These are phyloP conservation scores for Chydorus sphaericus DNA, from an alignment of 2,888 invertebrate species.

Conservation along the genomic window DNA sequence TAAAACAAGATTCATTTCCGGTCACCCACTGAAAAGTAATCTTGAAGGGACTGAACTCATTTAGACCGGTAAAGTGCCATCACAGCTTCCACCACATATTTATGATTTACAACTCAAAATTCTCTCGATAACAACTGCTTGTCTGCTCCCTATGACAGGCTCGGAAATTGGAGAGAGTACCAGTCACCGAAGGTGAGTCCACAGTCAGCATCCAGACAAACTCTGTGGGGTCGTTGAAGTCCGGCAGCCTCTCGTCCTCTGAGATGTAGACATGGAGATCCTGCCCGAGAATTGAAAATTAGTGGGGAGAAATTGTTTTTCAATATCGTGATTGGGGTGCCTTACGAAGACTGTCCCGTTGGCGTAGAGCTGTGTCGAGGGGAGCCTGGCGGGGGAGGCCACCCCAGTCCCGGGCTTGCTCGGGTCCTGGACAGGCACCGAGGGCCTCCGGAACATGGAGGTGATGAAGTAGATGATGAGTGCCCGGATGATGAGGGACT, in stretches of 20 bases:
- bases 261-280: constrained; percentile 80
- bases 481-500: constrained; percentile 72
- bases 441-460: constrained; percentile 60
- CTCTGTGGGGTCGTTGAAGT: constrained; percentile 46
- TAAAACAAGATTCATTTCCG: too few species aligned
- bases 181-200: too few species aligned
- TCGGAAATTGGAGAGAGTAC: too few species aligned
- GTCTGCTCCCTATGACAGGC: too few species aligned
- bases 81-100: too few species aligned
- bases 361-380: constrained; percentile 57
- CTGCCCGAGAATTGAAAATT: too few species aligned
- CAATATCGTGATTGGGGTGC: too few species aligned
- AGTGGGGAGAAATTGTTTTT: not conserved
- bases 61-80: too few species aligned
- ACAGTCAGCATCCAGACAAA: constrained; percentile 76
- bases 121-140: too few species aligned
- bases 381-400: constrained; percentile 24
- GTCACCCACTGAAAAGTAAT: too few species aligned
- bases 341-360: constrained; percentile 60
- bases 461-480: constrained; percentile 85
- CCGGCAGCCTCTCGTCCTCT: constrained; percentile 36
- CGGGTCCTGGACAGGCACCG: constrained; percentile 33
- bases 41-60: too few species aligned
- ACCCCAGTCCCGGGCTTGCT: not conserved
- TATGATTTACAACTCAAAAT: too few species aligned